Base-by-base conservation (phyloP, 2,113 vertebrate species). In the Halcyon senegalensis region DNA sequence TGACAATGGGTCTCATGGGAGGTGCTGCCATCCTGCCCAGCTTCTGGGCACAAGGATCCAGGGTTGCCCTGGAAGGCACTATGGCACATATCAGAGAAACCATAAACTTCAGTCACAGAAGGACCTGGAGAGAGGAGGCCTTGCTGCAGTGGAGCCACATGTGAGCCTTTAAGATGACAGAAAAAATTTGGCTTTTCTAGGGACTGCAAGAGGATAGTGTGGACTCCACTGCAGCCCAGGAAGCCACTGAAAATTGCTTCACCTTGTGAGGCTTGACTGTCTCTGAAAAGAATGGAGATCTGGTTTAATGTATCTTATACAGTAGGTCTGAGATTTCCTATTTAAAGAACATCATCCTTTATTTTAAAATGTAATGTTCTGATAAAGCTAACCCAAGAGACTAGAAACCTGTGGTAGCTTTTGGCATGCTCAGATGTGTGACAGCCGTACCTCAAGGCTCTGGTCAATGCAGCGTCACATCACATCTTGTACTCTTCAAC, bases 101-200 rank as follows among this genome's bases (percentile, higher is more conserved):
- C 1, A 0, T n/a, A 14, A 73, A 21, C 30, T 66, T 12, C 0
- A 0, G 8, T 41, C 1, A 3, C 41, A 15, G 41, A 63, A 81
- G 24, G 17, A 53, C 3, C 7, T 31, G 31, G n/a, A 82, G 30
- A 70, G 48, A 9, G 63, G 31, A 81, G 8, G 10, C 28, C 15
- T 78, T 37, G 7, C 15, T 63, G 79, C 23, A 37, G 15, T 21
- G 25, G 16, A 51, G 23, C 3, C 8, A 30, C 2, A 21, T 2
- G 7, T 43, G 13, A 78, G 43, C 4, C 24, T 92, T 44, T 50
- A 78, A 50, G 53, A 35, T 39, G 23, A 17, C 9, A 17, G 27
- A 46, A 12, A 79, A 89, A 89, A 50, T 2, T 5, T 75, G 31
- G 2, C 13, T 66, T 17, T 78, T 51, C 19, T 51, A 56, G 20